Conservation (phyloP, 2,888 invertebrate species). For the Stegophylla sp. region DNA sequence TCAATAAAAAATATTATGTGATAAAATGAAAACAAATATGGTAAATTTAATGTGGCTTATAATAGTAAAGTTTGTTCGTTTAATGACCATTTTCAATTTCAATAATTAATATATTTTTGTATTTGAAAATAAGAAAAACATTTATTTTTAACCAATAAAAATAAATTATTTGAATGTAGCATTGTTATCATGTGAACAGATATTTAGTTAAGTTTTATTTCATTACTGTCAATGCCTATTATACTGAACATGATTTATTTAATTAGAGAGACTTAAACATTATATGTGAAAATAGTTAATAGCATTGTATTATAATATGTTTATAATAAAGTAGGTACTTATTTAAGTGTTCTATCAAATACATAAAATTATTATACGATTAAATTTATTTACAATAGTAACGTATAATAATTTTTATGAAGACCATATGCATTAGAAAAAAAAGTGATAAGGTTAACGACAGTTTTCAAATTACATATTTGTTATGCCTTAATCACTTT, state of each 20-base stretch:
- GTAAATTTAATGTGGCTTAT: not conserved
- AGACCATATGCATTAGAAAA: too few relatives aligned
- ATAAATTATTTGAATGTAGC: not conserved
- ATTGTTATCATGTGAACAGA: not conserved
- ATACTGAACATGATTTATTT: too few relatives aligned
- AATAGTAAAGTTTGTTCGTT: not conserved
- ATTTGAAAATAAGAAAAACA: not conserved
- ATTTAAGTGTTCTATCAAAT: not conserved
- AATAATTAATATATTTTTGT: not conserved
- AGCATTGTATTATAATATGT: too few relatives aligned
- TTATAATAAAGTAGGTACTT: too few relatives aligned
- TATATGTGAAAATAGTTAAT: too few relatives aligned
- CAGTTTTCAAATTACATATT: too few relatives aligned
- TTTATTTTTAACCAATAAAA: not conserved
- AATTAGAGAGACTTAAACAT: too few relatives aligned
- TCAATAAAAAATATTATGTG: not conserved
- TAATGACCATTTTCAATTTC: not conserved
- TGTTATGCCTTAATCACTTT: too few relatives aligned
- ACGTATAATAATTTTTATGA: constrained; percentile 37
- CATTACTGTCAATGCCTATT: too few relatives aligned
- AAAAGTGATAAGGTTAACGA: too few relatives aligned
- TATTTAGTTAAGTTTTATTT: not conserved
- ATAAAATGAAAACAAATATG: not conserved
- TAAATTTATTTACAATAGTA: constrained; percentile 23
- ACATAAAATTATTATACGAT: constrained; percentile 38